Evolutionary conservation across 2,797 vertebrate genomes (phyloP), one percentile per base, ranked within the genome.

Genomic region (Bradypodion pumilum): DNA sequence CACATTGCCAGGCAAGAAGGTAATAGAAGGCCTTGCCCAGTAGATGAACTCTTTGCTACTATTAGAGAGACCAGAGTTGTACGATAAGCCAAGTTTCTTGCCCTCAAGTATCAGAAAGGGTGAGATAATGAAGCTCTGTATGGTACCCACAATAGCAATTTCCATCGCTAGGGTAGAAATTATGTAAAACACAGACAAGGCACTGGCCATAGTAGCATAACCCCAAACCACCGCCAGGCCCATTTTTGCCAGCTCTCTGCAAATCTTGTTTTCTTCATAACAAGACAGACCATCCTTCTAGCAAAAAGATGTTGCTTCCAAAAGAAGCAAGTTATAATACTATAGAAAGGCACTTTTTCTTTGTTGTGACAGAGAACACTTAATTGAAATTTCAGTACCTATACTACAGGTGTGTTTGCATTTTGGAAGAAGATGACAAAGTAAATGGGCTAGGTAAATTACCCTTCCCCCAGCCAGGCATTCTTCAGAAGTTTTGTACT

Each of bases 181-280:
- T 81, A 81, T 49, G 25, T 81, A 49, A 81, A 81, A 81, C 40
- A 29, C 74, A 85, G 65, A 76, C 84, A 85, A 85, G 84, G 78
- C 78, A 81, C 84, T 85, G 65, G 72, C 65, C 27, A 85, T 40
- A 46, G 52, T 62, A 85, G 74, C n/a, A 13, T 85, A 81, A 81
- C 16, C 63, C 74, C 82, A 83, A 83, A 83, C 82, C 82, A 78
- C 82, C 74, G 70, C 69, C 49, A 59, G n/a, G 12, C 62, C 27
- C 32, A 40, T 85, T 69, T 85, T 69, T 69, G 63, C 65, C 69
- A 68, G 37, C n/a, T 59, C 25, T 63, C n/a, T 15, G 52, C 0
- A 72, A 52, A 27, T 32, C 49, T 76, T 27, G 7, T 74, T 49
- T 74, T 69, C 68, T 21, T 46, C n/a, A n/a, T 66, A 81, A 29